Base-by-base conservation (phyloP, 2,888 invertebrate genomes). In the Cephus nigrinus region DNA sequence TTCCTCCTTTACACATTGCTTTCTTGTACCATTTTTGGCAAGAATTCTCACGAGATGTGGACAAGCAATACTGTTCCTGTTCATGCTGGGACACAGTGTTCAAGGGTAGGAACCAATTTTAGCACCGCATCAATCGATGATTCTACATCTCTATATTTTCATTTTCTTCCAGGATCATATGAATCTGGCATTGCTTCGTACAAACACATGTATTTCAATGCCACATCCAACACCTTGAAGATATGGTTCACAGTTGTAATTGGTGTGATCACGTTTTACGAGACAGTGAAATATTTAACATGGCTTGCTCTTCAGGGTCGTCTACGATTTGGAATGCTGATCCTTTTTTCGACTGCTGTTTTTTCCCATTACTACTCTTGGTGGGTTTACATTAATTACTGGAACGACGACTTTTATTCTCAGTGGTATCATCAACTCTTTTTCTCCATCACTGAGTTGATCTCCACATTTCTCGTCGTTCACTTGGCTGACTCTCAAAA, bases 61-160 rank as follows among this genome's bases (percentile, higher is more conserved):
- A 95, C 87, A 93, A 92, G 83, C 92, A 93, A 78, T 94, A 93
- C 83, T 96, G 96, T 87, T 93, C 94, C 30, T 95, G 95, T 90
- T 94, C 95, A 15, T 96, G 96, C 88, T 96, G 96, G 95, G 96
- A 96, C 87, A 96, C 95, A 0, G 94, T 96, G 11, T 95, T 95
- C 87, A 95, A 95, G 93, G 95, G 94, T 94, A 90, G 85, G 75
- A 71, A 71, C 40, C 23, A 68, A 32, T 76, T 73, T 32, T 23
- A 3, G 40, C 2, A 55, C 71, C 3, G 2, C 34, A 72, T 32
- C 33, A 31, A 30, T 12, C 74, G 15, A 12, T 35, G 33, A 40
- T 68, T 33, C 12, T 11, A 71, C 3, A 33, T 33, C 31, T n/a
- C 30, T 72, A 31, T 12, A 33, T 32, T 76, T 82, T 80, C 40